Base-by-base conservation (phyloP, 2,888 invertebrate species). In the Frankliniella fusca region DNA sequence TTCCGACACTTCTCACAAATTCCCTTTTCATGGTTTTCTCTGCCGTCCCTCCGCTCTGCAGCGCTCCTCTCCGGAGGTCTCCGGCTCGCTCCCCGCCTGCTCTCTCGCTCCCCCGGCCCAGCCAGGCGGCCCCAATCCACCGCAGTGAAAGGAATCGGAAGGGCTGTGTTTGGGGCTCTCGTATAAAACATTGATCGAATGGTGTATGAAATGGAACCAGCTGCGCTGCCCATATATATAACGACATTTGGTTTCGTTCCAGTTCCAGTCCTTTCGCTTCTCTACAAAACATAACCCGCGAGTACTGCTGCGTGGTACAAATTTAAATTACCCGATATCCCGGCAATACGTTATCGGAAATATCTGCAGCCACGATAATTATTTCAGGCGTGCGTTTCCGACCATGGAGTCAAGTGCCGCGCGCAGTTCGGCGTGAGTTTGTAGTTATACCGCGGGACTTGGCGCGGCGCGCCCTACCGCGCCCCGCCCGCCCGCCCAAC, bases 1-100 rank as follows among this genome's bases (percentile, higher is more conserved):
- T 76, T 76, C 70, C 70, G 70, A 76, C 70, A 76, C 70, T 76
- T 76, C 70, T 76, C 70, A 76, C 70, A 76, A 76, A 76, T 76
- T 76, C 70, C 70, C 70, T 76, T 76, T 76, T 76, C 70, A 76
- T 76, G 70, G 70, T 70, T 70, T 70, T 70, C 70, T 76, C 70
- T 76, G 70, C 70, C 70, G 23, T 23, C 70, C 70, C 23, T 23
- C 70, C 70, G 70, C 54, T 61, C 61, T 61, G 61, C 38, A 38
- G 38, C 61, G 61, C 61, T 18, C 11, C 61, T 61, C 61, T 61
- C 61, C 61, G 7, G n/a, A 61, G 61, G 61, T 5, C 11, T 18
- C 15, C 61, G 20, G 18, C 15, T 18, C 61, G 20, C 15, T 1
- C 61, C 61, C 61, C 18, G 18, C n/a, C 20, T 5, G 0, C 61